Evolutionary conservation across 2,113 vertebrate species (phyloP), one percentile per base, ranked within the genome.

Genomic region (Ginglymostoma cirratum): DNA sequence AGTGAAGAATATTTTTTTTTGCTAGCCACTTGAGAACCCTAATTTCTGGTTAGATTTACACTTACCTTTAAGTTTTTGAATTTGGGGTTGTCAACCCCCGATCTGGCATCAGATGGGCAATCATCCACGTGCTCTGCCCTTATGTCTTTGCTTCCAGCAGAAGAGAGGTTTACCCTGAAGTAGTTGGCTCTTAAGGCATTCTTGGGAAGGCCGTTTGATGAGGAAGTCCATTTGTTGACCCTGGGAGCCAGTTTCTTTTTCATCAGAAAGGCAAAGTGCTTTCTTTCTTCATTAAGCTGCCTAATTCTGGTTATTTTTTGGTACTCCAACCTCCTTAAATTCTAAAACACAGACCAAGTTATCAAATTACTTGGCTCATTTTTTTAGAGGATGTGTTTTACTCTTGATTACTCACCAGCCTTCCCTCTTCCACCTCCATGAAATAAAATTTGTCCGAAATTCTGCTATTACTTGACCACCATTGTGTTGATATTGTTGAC

Each of bases 211-310:
- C 7, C 23, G 52, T 0, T 17, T 24, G 65, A 65, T 14, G 27
- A 42, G 17, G 96, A 86, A 4, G 83, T 67, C 10, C 34, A 85
- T 21, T 67, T 86, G 52, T 48, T 24, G 76, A 65, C 23, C 42
- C 70, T 95, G 23, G 89, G 96, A 52, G 76, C 61, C 5, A 96
- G 66, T 85, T 61, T 96, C 72, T 96, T 96, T 34, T 67, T 96
- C 96, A 96, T 96, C 1, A 96, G 92, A 10, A 96, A 76, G 83
- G 94, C 30, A 94, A 97, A 97, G 23, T 96, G 96, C 12, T 76
- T 96, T 65, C 96, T 96, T 65, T 97, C 96, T 72, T 96, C 96
- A 38, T 96, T 96, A 15, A 97, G 92, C 96, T 97, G 94, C 66
- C 94, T 87, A 66, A 96, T 48, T 89, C 96, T 96, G 76, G 96